A percentile compares a stretch with the other conserved stretches of the same genome.
Evolutionary conservation across 2,888 invertebrate species (phyloP).

Genomic region (Leucoptera coffeella): DNA sequence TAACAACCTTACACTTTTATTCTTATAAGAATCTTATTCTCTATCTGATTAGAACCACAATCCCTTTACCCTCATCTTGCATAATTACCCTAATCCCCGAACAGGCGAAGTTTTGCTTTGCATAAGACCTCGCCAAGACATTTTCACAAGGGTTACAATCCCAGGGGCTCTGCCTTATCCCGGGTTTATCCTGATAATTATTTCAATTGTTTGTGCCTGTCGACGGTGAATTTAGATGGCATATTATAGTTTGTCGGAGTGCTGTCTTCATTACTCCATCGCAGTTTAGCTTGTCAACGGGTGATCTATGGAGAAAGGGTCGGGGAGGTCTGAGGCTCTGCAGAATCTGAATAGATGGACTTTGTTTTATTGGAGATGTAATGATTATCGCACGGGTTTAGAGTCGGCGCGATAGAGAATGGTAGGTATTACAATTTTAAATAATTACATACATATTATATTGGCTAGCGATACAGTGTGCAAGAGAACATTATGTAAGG

Average conservation of each 20-base stretch:
- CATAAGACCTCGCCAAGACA: conserved; percentile 47
- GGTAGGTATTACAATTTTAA: neutral
- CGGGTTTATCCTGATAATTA: conserved; percentile 51
- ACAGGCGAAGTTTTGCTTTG: conserved; percentile 39
- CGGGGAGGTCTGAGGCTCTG: conserved; percentile 5
- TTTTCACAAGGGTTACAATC: conserved; percentile 44
- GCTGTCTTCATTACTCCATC: conserved; percentile 35
- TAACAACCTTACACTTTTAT: too few species aligned
- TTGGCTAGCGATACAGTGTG: neutral
- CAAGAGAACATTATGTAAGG: too few species aligned
- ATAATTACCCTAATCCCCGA: too few species aligned
- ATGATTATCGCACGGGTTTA: too few species aligned
- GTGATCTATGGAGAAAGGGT: conserved; percentile 27
- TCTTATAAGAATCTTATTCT: too few species aligned
- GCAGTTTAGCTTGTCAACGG: conserved; percentile 19
- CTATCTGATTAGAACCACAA: too few species aligned
- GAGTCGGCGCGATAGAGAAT: conserved; percentile 4
- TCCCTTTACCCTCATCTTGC: too few species aligned
- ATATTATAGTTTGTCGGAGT: conserved; percentile 47
- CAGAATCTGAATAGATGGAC: conserved; percentile 20
- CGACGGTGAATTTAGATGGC: conserved; percentile 49
- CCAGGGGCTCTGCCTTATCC: conserved; percentile 45
- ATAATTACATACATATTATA: too few species aligned
- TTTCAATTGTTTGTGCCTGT: conserved; percentile 54
- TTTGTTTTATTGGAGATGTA: too few species aligned